These are phyloP conservation scores for Camponotus pennsylvanicus DNA, from an alignment of 1,140 invertebrate species.

Conservation along the genomic window DNA sequence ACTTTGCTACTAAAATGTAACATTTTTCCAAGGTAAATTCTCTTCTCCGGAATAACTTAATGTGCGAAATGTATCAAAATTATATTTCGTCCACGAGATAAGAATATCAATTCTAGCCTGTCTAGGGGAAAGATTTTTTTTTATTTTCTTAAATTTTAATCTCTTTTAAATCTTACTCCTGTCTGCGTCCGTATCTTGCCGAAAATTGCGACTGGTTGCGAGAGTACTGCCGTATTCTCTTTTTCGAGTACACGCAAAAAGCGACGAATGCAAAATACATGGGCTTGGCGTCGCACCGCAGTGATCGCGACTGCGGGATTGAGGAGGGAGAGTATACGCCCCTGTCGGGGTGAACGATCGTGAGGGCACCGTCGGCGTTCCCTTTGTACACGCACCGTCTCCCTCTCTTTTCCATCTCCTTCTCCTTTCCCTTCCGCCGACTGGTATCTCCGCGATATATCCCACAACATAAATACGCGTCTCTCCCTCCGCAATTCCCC, in stretches of 20 bases:
- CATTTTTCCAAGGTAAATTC: neutral
- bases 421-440: conserved; percentile 2
- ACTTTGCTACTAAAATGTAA: conserved; percentile 6
- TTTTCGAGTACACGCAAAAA: conserved; percentile 65
- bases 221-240: conserved; percentile 5
- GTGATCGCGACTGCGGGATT: conserved; percentile 49
- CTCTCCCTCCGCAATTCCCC: conserved; percentile 24
- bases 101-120: neutral
- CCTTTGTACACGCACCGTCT: conserved; percentile 75
- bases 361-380: conserved; percentile 76
- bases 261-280: conserved; percentile 69
- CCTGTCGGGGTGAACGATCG: conserved; percentile 75
- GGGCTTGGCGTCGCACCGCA: conserved; percentile 65
- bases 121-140: neutral
- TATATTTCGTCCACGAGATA: neutral
- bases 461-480: conserved; percentile 65
- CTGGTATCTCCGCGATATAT: conserved; percentile 65
- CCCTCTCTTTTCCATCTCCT: conserved; percentile 52
- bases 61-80: too few relatives aligned
- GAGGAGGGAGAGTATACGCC: conserved; percentile 70
- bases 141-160: neutral
- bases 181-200: neutral
- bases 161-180: neutral
- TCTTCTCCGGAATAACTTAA: neutral
- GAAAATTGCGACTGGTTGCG: conserved; percentile 14